Evolutionary conservation across 2,797 vertebrate species (phyloP).

Genomic region (Anableps anableps): DNA sequence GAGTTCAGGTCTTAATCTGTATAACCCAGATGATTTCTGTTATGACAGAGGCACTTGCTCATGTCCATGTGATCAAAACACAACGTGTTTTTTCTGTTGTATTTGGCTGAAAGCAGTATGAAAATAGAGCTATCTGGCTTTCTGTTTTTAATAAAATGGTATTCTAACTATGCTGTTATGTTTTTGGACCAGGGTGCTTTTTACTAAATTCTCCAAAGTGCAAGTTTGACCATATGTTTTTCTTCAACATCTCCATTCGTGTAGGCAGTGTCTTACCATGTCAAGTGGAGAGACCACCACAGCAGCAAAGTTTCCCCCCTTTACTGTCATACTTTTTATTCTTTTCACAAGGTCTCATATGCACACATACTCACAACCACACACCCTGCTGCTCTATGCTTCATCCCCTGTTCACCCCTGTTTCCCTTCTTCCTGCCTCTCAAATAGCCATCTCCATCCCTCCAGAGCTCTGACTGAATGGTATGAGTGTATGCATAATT

Average conservation of each 20-base stretch:
- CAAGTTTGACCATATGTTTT: neutral
- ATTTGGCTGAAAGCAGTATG: neutral
- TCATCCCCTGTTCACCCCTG: neutral
- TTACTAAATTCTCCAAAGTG: neutral
- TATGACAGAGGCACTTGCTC: constrained; percentile 29
- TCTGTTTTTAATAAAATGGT: constrained; percentile 7
- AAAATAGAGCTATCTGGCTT: constrained; percentile 9
- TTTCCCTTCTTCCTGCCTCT: constrained; percentile 49
- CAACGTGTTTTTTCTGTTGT: neutral
- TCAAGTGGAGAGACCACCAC: constrained; percentile 12
- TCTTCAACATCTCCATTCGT: constrained; percentile 11
- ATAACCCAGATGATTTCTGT: constrained; percentile 40
- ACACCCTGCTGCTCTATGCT: constrained; percentile 25
- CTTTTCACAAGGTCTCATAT: neutral
- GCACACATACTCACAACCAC: constrained; percentile 4
- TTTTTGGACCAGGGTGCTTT: constrained; percentile 13
- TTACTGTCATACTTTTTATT: neutral
- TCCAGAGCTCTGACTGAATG: constrained; percentile 46
- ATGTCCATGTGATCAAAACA: constrained; percentile 24
- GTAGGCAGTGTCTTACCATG: constrained; percentile 19
- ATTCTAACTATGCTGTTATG: neutral
- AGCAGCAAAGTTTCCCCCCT: neutral
- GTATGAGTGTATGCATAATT: constrained; percentile 65
- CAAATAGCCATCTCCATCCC: constrained; percentile 40
- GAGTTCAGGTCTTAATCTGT: constrained; percentile 58